Conservation (phyloP, 2,888 invertebrate genomes). For the Oscheius onirici region DNA sequence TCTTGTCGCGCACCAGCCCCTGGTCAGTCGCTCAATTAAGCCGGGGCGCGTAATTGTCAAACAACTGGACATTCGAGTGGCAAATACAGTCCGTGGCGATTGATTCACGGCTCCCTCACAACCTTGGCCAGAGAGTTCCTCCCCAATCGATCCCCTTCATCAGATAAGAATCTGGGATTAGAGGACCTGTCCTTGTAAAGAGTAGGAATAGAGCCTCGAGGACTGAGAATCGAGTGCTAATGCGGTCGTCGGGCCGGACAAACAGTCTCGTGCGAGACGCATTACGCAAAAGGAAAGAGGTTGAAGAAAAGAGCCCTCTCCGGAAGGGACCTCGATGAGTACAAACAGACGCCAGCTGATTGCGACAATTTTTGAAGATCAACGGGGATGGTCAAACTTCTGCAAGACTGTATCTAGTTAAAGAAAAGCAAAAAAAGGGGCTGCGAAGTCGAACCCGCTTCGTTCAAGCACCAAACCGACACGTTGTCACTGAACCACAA, state of each 20-base stretch:
- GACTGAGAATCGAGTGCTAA: slow-evolving; percentile 27
- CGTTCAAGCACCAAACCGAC: no score
- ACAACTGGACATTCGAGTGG: slow-evolving; percentile 32
- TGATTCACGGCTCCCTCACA: not conserved
- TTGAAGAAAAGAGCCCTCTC: not conserved
- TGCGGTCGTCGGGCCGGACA: slow-evolving; percentile 28
- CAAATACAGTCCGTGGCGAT: slow-evolving; percentile 17
- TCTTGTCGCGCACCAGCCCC: slow-evolving; percentile 24
- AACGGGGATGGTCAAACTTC: no score
- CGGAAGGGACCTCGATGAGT: not conserved
- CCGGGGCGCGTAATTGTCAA: slow-evolving; percentile 25
- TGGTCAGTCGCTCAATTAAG: slow-evolving; percentile 31
- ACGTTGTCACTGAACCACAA: no score
- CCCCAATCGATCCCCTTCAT: slow-evolving; percentile 7
- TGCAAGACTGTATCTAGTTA: not conserved
- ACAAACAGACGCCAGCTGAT: not conserved
- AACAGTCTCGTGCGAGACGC: slow-evolving; percentile 30
- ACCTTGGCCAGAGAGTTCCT: not conserved
- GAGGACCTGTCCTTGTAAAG: not conserved
- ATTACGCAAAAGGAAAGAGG: slow-evolving; percentile 7
- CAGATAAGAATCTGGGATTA: slow-evolving; percentile 1
- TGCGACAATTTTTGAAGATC: not conserved
- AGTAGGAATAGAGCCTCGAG: slow-evolving; percentile 24
- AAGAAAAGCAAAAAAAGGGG: not conserved
- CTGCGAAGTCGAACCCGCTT: not conserved